These are phyloP conservation scores for Gonocerus acuteangulatus DNA, from an alignment of 2,888 invertebrate genomes.

Conservation along the genomic window DNA sequence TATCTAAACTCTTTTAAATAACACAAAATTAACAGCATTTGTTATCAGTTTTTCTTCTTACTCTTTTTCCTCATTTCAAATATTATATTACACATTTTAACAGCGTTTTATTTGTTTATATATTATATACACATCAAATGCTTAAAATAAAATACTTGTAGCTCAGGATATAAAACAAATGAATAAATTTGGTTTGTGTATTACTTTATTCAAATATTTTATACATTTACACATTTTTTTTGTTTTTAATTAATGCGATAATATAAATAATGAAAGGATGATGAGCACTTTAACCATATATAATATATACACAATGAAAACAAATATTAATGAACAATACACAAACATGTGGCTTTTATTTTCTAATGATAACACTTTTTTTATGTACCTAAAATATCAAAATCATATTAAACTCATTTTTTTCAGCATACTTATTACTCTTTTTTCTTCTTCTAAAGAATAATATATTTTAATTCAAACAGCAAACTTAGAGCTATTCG, in stretches of 20 bases:
- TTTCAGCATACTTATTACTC: conserved; percentile 1
- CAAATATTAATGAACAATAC: conserved; percentile 13
- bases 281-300: conserved; percentile 31
- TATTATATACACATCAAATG: conserved; percentile 5
- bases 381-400: conserved; percentile 2
- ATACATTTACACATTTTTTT: conserved; percentile 1
- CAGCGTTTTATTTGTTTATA: conserved; percentile 16
- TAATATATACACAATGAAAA: conserved; percentile 31
- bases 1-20: neutral
- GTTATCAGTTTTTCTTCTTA: neutral
- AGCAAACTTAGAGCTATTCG: conserved; percentile 4
- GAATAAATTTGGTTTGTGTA: conserved; percentile 1
- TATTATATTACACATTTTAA: neutral
- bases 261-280: conserved; percentile 34
- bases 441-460: neutral
- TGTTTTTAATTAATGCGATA: conserved; percentile 12
- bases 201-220: conserved; percentile 12
- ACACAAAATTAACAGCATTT: conserved; percentile 11
- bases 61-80: neutral
- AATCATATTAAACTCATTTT: neutral
- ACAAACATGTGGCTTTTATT: neutral
- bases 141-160: neutral
- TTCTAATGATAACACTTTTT: neutral
- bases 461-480: conserved; percentile 5
- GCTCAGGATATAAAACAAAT: conserved; percentile 5